phyloP scores from a whole-genome alignment of 2,888 invertebrate species.

The Cantharis lateralis region DNA sequence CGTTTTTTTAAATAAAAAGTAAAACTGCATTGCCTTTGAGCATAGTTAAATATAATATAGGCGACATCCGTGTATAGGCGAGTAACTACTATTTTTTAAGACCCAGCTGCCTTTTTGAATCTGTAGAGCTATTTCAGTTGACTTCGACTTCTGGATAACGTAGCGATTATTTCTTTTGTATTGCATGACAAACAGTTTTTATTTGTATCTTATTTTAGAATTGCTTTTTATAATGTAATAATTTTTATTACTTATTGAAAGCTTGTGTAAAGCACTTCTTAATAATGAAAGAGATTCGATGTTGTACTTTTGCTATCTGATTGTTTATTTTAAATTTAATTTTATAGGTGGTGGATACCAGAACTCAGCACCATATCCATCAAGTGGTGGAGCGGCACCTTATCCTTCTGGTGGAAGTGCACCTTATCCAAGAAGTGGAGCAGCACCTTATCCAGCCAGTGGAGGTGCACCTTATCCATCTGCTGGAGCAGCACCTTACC shows the following conservation, averaged over 20 bases:
- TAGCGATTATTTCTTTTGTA: too few species aligned
- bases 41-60: too few species aligned
- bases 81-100: too few species aligned
- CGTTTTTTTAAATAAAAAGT: too few species aligned
- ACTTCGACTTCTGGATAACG: too few species aligned
- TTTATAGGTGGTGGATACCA: neutral
- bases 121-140: too few species aligned
- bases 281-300: neutral
- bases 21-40: too few species aligned
- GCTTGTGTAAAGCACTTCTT: neutral
- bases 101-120: too few species aligned
- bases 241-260: neutral
- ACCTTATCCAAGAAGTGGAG: constrained; percentile 6
- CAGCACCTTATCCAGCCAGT: constrained; percentile 1
- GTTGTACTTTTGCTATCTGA: neutral
- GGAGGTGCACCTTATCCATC: constrained; percentile 13
- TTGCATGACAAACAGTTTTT: neutral
- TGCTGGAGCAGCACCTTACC: constrained; percentile 1
- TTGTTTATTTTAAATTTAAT: neutral
- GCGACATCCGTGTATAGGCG: too few species aligned
- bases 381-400: neutral
- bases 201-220: neutral
- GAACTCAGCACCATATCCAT: neutral
- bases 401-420: constrained; percentile 5
- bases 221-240: neutral